These are phyloP conservation scores for Campopleginae sp. DNA, from an alignment of 2,888 invertebrate genomes.

Conservation along the genomic window DNA sequence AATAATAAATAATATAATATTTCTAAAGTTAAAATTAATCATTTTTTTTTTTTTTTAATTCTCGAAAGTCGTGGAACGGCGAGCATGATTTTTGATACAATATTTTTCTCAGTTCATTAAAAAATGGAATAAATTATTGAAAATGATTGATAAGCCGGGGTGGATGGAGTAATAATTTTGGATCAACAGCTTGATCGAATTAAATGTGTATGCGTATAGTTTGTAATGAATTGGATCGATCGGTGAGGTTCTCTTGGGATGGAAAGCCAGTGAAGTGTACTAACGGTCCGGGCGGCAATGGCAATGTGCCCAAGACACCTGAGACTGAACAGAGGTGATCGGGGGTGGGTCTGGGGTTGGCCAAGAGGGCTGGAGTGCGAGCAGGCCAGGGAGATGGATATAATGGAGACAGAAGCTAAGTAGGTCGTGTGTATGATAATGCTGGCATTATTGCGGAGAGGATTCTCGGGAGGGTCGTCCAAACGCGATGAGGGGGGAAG, in stretches of 20 bases:
- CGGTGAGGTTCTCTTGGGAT: conserved; percentile 41
- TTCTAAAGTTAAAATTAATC: too few relatives aligned
- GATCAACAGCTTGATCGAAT: background rate
- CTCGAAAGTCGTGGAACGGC: too few relatives aligned
- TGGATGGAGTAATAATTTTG: conserved; percentile 16
- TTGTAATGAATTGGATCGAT: conserved; percentile 65
- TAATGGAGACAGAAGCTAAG: conserved; percentile 75
- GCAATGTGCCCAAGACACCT: conserved; percentile 73
- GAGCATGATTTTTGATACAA: too few relatives aligned
- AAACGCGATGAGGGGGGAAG: conserved; percentile 18
- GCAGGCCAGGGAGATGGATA: conserved; percentile 40
- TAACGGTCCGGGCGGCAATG: conserved; percentile 57
- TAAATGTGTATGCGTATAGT: conserved; percentile 16
- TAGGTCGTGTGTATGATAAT: conserved; percentile 84
- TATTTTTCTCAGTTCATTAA: background rate
- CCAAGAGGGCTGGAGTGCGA: conserved; percentile 66
- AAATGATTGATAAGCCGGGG: background rate
- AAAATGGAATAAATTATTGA: too few relatives aligned
- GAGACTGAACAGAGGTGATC: conserved; percentile 70
- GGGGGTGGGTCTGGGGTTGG: conserved; percentile 74
- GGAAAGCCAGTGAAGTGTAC: conserved; percentile 52
- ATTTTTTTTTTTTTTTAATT: too few relatives aligned
- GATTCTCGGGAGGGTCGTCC: conserved; percentile 68
- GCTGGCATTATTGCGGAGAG: conserved; percentile 80
- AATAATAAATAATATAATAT: too few relatives aligned